Conservation (phyloP, 1,140 invertebrate genomes). For the Asbolus verrucosus region DNA sequence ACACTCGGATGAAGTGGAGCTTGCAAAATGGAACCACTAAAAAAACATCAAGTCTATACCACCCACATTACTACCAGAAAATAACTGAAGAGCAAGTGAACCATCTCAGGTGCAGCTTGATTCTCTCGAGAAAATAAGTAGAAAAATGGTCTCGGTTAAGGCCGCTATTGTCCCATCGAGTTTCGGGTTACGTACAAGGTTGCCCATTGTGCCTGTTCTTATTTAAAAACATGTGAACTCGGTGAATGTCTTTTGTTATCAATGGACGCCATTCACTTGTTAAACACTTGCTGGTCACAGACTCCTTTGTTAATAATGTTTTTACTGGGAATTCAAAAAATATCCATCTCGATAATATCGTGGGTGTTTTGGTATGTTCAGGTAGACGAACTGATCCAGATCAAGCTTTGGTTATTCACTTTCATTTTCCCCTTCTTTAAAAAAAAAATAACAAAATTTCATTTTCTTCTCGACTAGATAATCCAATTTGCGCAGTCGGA, state of each 20-base stretch:
- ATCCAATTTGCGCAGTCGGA: slow-evolving; percentile 29
- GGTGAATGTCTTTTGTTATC: slow-evolving; percentile 59
- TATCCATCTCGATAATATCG: slow-evolving; percentile 49
- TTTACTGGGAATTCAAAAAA: slow-evolving; percentile 57
- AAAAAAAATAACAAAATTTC: background rate
- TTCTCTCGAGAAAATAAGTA: slow-evolving; percentile 53
- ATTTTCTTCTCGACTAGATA: background rate
- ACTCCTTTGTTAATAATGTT: slow-evolving; percentile 53
- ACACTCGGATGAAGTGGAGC: too few species aligned
- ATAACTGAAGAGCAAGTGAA: slow-evolving; percentile 51
- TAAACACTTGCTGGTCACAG: slow-evolving; percentile 58
- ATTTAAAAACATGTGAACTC: slow-evolving; percentile 60
- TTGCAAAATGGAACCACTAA: background rate
- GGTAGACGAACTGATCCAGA: slow-evolving; percentile 40
- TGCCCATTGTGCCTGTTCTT: slow-evolving; percentile 54
- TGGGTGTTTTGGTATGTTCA: slow-evolving; percentile 49
- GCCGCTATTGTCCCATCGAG: slow-evolving; percentile 53
- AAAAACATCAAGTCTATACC: slow-evolving; percentile 30
- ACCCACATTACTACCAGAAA: slow-evolving; percentile 42
- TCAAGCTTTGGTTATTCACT: too few species aligned
- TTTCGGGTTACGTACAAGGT: slow-evolving; percentile 60
- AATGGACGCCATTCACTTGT: slow-evolving; percentile 61
- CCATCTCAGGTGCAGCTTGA: slow-evolving; percentile 55
- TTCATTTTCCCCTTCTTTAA: background rate
- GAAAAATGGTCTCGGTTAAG: slow-evolving; percentile 50